phyloP scores from a whole-genome alignment of 2,888 invertebrate genomes.

The Eucriotettix oculatus region DNA sequence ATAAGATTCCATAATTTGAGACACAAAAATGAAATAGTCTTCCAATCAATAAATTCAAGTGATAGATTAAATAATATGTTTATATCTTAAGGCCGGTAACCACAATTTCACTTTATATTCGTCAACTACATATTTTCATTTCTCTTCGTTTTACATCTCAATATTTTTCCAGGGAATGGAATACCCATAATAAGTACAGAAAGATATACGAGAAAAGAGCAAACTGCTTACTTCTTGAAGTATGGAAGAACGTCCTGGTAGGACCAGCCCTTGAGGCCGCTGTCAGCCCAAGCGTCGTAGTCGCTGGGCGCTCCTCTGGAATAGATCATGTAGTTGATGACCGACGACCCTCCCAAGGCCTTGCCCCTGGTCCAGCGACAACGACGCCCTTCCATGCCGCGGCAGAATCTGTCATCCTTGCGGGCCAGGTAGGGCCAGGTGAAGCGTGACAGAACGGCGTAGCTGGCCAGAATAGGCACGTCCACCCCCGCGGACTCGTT shows the following conservation, averaged over 20 bases:
- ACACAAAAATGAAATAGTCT: too few species aligned
- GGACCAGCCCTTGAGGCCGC: conserved; percentile 70
- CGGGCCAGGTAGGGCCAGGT: conserved; percentile 2
- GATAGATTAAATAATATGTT: too few species aligned
- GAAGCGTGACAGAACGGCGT: not conserved
- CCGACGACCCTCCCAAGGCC: conserved; percentile 48
- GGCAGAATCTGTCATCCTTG: not conserved
- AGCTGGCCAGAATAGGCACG: not conserved
- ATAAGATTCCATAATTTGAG: too few species aligned
- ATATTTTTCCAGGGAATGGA: too few species aligned
- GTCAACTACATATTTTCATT: too few species aligned
- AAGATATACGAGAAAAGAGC: too few species aligned
- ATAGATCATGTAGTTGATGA: conserved; percentile 73
- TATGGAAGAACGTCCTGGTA: conserved; percentile 55
- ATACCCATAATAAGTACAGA: too few species aligned
- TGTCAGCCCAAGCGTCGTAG: conserved; percentile 63
- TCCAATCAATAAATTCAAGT: too few species aligned
- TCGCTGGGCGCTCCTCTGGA: conserved; percentile 66
- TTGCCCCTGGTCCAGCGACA: not conserved
- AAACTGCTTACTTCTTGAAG: conserved; percentile 42
- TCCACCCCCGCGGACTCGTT: not conserved
- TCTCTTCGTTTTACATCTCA: too few species aligned
- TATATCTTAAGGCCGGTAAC: too few species aligned
- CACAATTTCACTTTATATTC: too few species aligned
- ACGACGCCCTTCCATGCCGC: not conserved